Percentiles rank a stretch among this genome's conserved stretches.
Evolutionary conservation across 2,888 invertebrate species (phyloP).

Genomic region (Ferrisia virgata): DNA sequence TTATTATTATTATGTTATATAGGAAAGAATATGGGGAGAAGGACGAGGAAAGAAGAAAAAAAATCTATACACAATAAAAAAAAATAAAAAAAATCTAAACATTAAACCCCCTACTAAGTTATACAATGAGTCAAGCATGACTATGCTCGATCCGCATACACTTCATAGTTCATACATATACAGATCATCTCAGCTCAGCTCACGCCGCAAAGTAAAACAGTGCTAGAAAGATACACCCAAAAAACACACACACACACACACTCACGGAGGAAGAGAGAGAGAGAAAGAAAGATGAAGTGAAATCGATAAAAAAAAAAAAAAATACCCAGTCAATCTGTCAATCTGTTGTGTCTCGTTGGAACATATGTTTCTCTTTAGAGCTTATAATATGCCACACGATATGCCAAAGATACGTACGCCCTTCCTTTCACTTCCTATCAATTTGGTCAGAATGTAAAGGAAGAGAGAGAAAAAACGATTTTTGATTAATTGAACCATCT

Average conservation of each 20-base stretch:
- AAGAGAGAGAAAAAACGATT: neutral
- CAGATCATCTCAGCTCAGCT: neutral
- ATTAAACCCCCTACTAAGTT: conserved; percentile 40
- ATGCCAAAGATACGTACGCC: neutral
- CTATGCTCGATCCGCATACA: conserved; percentile 15
- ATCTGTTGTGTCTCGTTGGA: conserved; percentile 33
- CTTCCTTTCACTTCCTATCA: neutral
- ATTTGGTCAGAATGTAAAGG: no score
- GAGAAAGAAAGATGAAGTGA: neutral
- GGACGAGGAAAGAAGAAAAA: neutral
- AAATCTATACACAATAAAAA: conserved; percentile 4
- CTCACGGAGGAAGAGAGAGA: neutral
- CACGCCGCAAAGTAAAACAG: neutral
- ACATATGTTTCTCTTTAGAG: conserved; percentile 39
- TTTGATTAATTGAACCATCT: conserved; percentile 46
- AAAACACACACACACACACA: no score
- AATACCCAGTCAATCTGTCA: conserved; percentile 45
- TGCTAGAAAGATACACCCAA: no score
- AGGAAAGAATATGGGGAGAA: neutral
- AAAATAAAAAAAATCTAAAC: conserved; percentile 31
- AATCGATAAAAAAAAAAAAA: conserved; percentile 18
- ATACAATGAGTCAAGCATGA: conserved; percentile 46
- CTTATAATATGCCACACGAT: conserved; percentile 33
- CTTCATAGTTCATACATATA: no score
- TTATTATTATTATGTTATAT: no score